Evolutionary conservation across 2,888 invertebrate species (phyloP), one percentile per base, ranked within the genome.

Genomic region (Lasioglossum zephyrum): DNA sequence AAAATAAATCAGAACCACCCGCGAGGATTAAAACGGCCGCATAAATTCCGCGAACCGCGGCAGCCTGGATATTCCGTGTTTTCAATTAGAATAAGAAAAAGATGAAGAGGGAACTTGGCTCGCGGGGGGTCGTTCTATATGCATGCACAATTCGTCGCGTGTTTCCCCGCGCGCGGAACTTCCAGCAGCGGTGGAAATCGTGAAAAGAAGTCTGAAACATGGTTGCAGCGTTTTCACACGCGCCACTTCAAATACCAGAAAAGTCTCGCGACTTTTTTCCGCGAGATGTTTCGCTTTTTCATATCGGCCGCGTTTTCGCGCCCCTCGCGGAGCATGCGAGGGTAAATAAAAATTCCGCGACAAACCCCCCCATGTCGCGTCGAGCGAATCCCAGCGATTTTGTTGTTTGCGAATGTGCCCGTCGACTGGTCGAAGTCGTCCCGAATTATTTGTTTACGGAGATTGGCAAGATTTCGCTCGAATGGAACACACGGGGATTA

Each of bases 281-380:
- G 31, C n/a, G n/a, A 26, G 57, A 41, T 11, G 73, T 72, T 72
- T 49, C 73, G 6, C 70, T 22, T 73, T 74, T 75, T 49, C 69
- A 63, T 44, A 47, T 72, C 73, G 75, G 22, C 47, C 47, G 39
- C 83, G 77, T 81, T 69, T 63, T 70, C n/a, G 31, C 74, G 47
- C 82, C 57, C 69, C 85, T 78, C 77, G 77, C 60, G n/a, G 11
- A 47, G 18, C 73, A 79, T 53, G 53, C 36, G 60, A 76, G 70
- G 79, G 82, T 89, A 89, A 87, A 89, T 79, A 89, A 86, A 83
- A 88, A 85, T 85, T 73, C 70, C 73, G 41, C 22, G 72, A 77
- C 78, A 70, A 70, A 44, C 60, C 66, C 66, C 31, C 22, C 44
- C 44, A 41, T 9, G 44, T 4, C 44, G 13, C 53, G 80, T 49